These are phyloP conservation scores for Channa argus DNA, from an alignment of 2,113 vertebrate species.

Conservation along the genomic window DNA sequence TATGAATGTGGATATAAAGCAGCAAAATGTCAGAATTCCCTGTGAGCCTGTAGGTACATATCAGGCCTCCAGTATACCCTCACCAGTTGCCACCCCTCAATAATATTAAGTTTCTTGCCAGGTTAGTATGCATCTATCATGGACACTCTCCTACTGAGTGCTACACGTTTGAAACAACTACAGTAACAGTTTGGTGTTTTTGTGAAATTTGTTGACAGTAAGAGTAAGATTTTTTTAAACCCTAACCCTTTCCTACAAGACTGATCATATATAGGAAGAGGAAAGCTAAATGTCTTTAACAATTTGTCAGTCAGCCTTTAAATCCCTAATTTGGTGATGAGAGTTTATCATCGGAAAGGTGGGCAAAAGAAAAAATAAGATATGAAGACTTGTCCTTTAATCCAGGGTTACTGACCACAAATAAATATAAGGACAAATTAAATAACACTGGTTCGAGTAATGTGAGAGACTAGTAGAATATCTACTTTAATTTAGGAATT, in stretches of 20 bases:
- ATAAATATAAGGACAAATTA: conserved; percentile 14
- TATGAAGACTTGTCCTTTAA: conserved; percentile 6
- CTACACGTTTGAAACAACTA: too few relatives aligned
- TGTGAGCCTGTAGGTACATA: too few relatives aligned
- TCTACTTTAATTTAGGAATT: conserved; percentile 42
- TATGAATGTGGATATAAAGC: too few relatives aligned
- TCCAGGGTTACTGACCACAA: conserved; percentile 30
- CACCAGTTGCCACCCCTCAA: too few relatives aligned
- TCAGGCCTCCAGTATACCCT: too few relatives aligned
- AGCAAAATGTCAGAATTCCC: too few relatives aligned
- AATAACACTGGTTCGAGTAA: conserved; percentile 16
- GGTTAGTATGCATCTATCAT: too few relatives aligned
- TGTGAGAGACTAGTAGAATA: conserved; percentile 25
- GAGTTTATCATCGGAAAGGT: conserved; percentile 6
- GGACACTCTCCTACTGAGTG: too few relatives aligned
- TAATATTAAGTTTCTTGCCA: too few relatives aligned
- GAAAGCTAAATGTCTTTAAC: conserved; percentile 40
- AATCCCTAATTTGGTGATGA: conserved; percentile 34
- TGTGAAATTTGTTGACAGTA: too few relatives aligned
- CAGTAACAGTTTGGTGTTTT: too few relatives aligned
- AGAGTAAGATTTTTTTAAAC: too few relatives aligned
- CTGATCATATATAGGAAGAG: conserved; percentile 14
- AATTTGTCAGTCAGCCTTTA: conserved; percentile 36
- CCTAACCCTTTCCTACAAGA: conserved; percentile 30
- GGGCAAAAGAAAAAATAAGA: conserved; percentile 16